Conservation (phyloP, 2,113 vertebrate species). For the Leptodactylus fuscus region DNA sequence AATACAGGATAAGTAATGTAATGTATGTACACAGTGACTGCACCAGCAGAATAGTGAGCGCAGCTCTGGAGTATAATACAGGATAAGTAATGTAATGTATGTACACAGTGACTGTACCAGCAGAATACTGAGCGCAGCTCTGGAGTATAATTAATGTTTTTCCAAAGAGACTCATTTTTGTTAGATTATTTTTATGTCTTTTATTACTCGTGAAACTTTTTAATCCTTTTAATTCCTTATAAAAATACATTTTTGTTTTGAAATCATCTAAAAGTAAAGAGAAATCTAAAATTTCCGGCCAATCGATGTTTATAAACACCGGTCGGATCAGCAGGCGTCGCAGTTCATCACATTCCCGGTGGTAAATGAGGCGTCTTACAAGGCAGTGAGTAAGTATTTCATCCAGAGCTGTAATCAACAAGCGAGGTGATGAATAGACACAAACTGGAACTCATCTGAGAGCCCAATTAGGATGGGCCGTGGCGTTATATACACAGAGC, state of each 20-base stretch:
- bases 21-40: too few species aligned
- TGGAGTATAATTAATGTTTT: neutral
- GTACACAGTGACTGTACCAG: too few species aligned
- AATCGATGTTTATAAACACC: slow-evolving; percentile 33
- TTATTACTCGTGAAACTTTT: neutral
- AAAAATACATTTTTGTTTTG: neutral
- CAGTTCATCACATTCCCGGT: slow-evolving; percentile 24
- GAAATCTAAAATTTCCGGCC: too few species aligned
- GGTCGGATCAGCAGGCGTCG: neutral
- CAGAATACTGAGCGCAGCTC: too few species aligned
- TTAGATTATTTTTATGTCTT: neutral
- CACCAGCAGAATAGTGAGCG: too few species aligned
- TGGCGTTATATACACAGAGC: slow-evolving; percentile 21
- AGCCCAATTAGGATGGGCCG: slow-evolving; percentile 20
- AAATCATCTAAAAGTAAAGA: neutral
- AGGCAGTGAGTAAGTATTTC: slow-evolving; percentile 38
- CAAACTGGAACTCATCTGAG: slow-evolving; percentile 26
- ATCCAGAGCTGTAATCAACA: slow-evolving; percentile 39
- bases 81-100: too few species aligned
- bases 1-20: too few species aligned
- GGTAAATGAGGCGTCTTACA: slow-evolving; percentile 47
- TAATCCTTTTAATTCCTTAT: neutral
- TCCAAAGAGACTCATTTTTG: neutral
- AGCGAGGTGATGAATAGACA: slow-evolving; percentile 46
- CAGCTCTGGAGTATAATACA: too few species aligned